A percentile compares a stretch with the other conserved stretches of the same genome.
phyloP scores from a whole-genome alignment of 2,797 vertebrate genomes.

The Polyboroides typus region DNA sequence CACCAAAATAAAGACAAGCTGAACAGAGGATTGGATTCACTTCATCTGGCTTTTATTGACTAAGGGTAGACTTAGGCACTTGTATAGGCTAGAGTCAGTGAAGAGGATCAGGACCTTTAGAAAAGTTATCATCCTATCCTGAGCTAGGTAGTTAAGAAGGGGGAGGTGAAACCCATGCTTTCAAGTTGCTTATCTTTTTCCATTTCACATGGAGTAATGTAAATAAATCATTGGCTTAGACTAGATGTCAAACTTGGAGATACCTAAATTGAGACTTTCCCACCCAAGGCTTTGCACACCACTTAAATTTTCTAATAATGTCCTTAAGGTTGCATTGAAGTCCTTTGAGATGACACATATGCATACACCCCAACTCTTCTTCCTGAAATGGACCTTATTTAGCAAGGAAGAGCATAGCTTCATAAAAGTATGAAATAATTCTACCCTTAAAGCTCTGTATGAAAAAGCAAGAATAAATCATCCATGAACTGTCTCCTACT shows the following conservation, averaged over 20 bases:
- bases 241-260: background rate
- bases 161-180: background rate
- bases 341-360: accelerated
- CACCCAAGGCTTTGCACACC: background rate
- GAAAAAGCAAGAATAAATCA: background rate
- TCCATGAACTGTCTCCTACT: background rate
- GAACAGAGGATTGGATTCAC: background rate
- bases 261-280: background rate
- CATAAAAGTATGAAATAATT: background rate
- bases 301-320: background rate
- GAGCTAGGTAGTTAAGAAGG: background rate
- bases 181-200: background rate
- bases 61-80: background rate
- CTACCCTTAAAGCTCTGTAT: background rate
- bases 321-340: background rate
- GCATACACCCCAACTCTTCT: background rate
- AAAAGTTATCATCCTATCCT: background rate
- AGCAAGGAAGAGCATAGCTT: background rate
- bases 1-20: background rate
- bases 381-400: background rate
- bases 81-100: background rate
- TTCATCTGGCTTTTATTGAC: background rate
- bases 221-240: background rate
- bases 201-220: accelerated
- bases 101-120: background rate